Percentiles rank a stretch among this genome's conserved stretches.
Evolutionary conservation across 2,888 invertebrate genomes (phyloP).

Genomic region (Ctena decussata): DNA sequence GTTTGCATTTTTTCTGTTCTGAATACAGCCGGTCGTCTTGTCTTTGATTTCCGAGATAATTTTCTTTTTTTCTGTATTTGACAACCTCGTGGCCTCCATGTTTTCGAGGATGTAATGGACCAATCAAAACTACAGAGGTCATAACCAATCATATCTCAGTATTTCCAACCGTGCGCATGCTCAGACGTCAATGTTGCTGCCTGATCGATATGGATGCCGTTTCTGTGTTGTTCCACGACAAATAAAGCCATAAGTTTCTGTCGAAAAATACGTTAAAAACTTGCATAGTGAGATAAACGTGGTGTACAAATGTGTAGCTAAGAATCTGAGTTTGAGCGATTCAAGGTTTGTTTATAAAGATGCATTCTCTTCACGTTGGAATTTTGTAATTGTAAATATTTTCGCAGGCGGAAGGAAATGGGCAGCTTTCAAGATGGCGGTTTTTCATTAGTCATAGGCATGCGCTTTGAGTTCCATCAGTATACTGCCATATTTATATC

Average conservation of each 20-base stretch:
- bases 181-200: neutral
- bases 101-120: neutral
- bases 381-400: neutral
- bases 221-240: neutral
- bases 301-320: slow-evolving; percentile 76
- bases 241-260: neutral
- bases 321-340: slow-evolving; percentile 73
- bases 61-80: slow-evolving; percentile 27
- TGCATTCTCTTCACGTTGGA: slow-evolving; percentile 52
- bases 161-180: neutral
- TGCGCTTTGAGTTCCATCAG: no score
- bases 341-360: slow-evolving; percentile 79
- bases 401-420: neutral
- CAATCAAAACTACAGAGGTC: neutral
- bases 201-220: slow-evolving; percentile 2
- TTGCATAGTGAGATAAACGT: neutral
- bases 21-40: slow-evolving; percentile 70
- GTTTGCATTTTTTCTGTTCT: slow-evolving; percentile 76
- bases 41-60: slow-evolving; percentile 62
- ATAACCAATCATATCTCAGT: neutral
- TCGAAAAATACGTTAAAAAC: neutral
- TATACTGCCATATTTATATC: no score
- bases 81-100: slow-evolving; percentile 29
- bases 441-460: neutral
- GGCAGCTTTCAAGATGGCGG: neutral